Conservation (phyloP, 2,797 vertebrate genomes). For the Macropodus opercularis region DNA sequence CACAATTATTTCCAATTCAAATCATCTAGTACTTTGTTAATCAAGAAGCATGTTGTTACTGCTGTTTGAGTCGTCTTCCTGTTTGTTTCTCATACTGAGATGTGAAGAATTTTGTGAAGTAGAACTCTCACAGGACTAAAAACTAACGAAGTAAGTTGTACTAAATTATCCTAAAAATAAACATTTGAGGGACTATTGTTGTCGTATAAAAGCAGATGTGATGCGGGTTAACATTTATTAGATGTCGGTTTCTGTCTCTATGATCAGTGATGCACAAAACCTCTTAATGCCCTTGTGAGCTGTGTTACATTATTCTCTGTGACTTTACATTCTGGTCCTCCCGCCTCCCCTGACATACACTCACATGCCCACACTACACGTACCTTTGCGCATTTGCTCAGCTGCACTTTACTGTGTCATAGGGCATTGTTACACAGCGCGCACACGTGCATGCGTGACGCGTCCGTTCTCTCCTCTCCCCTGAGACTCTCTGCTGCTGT, state of each 20-base stretch:
- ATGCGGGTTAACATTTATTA: background rate
- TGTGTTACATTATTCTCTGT: background rate
- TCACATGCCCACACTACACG: background rate
- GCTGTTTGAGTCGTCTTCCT: background rate
- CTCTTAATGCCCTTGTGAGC: background rate
- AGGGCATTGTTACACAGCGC: constrained; percentile 30
- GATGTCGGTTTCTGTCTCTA: background rate
- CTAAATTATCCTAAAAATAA: background rate
- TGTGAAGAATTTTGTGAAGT: constrained; percentile 8
- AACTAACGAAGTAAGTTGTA: background rate
- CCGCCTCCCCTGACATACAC: background rate
- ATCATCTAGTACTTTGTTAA: constrained; percentile 37
- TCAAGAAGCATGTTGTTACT: constrained; percentile 32
- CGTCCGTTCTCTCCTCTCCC: constrained; percentile 38
- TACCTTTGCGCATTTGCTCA: constrained; percentile 44
- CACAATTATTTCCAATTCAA: constrained; percentile 49
- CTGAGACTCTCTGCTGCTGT: constrained; percentile 50
- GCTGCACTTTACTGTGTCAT: constrained; percentile 53
- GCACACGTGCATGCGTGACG: background rate
- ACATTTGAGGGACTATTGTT: background rate
- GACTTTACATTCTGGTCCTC: constrained; percentile 10
- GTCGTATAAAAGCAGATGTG: too few relatives aligned
- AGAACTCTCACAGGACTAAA: constrained; percentile 1
- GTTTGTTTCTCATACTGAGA: constrained; percentile 2
- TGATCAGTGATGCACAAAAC: background rate